Evolutionary conservation across 2,797 vertebrate species (phyloP).

Genomic region (Coendou prehensilis): DNA sequence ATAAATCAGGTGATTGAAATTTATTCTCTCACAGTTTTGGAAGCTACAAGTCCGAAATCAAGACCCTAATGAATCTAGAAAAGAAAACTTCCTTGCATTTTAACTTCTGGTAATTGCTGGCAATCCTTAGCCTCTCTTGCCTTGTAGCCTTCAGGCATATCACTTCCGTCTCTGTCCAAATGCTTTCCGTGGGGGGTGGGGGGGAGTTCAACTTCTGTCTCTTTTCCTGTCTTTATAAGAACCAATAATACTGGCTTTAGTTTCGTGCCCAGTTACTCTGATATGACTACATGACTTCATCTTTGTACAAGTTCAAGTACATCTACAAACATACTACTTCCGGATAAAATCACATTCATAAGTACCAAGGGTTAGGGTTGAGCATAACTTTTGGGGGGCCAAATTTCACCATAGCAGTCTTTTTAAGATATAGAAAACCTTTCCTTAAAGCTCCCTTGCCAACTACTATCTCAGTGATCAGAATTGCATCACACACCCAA

Average conservation of each 20-base stretch:
- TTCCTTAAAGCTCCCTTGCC: not conserved
- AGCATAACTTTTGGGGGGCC: not conserved
- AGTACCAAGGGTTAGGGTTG: not conserved
- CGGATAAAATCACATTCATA: not conserved
- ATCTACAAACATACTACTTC: not conserved
- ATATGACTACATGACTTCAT: not conserved
- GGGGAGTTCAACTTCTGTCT: not conserved
- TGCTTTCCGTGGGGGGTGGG: not conserved
- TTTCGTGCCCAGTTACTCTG: not conserved
- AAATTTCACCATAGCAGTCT: not conserved
- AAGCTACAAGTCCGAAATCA: not conserved
- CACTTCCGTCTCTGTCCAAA: not conserved
- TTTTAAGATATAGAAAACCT: constrained; percentile 32
- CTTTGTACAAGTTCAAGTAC: not conserved
- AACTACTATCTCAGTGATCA: not conserved
- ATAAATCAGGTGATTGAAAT: not conserved
- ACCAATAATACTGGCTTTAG: not conserved
- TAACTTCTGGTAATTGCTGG: not conserved
- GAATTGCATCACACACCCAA: not conserved
- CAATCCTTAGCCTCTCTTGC: not conserved
- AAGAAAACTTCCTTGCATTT: not conserved
- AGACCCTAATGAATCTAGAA: not conserved
- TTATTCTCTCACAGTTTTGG: not conserved
- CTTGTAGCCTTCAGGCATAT: not conserved
- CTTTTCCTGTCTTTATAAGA: not conserved